phyloP scores from a whole-genome alignment of 2,113 vertebrate species.

The Trematomus loennbergii region DNA sequence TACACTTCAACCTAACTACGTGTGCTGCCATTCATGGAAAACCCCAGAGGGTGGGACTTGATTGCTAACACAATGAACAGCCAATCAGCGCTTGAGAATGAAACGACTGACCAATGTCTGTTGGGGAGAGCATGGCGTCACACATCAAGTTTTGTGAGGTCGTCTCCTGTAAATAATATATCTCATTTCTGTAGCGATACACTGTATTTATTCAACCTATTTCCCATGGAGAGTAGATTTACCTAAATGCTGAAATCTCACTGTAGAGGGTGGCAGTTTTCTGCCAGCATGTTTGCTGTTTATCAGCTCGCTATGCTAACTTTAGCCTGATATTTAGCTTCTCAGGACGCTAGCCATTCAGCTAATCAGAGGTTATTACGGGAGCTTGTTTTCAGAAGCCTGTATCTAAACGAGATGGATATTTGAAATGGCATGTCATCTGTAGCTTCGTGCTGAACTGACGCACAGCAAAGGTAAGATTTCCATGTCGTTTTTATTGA shows the following conservation, averaged over 20 bases:
- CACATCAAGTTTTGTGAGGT: constrained; percentile 35
- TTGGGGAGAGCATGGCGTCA: constrained; percentile 16
- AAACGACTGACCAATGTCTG: constrained; percentile 50
- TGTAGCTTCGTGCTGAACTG: constrained; percentile 22
- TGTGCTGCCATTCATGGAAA: constrained; percentile 71
- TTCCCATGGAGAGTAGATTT: constrained; percentile 22
- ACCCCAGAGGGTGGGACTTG: constrained; percentile 69
- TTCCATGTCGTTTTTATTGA: not conserved
- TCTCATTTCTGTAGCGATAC: constrained; percentile 56
- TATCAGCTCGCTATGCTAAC: constrained; percentile 44
- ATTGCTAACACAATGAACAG: constrained; percentile 4
- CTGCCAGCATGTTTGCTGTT: constrained; percentile 43
- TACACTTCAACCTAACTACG: constrained; percentile 74
- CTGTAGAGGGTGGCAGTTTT: constrained; percentile 44
- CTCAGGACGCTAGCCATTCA: constrained; percentile 47
- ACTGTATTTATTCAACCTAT: constrained; percentile 32
- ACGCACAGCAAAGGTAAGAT: constrained; percentile 64
- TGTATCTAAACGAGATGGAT: constrained; percentile 26
- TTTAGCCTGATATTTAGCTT: constrained; percentile 56
- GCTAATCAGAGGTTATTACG: constrained; percentile 71
- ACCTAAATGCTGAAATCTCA: constrained; percentile 38
- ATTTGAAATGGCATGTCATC: constrained; percentile 60
- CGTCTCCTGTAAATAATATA: constrained; percentile 79
- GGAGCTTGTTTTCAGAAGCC: constrained; percentile 38
- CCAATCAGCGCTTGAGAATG: constrained; percentile 62